Evolutionary conservation across 1,140 invertebrate species (phyloP).

Genomic region (Drosophila saltans): DNA sequence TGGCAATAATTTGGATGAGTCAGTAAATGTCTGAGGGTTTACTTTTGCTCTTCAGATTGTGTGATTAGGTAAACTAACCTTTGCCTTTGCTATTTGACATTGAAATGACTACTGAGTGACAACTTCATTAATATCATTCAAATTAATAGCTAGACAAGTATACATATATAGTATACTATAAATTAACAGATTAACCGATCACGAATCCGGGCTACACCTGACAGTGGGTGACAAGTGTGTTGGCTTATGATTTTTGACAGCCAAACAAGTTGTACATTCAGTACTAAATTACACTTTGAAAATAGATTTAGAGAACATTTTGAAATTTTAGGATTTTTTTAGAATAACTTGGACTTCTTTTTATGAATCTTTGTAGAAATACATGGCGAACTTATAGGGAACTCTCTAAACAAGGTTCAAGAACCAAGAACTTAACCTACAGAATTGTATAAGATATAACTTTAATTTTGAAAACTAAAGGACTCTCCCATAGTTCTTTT

Average conservation of each 20-base stretch:
- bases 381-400: no score
- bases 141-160: constrained; percentile 39
- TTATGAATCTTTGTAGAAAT: no score
- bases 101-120: constrained; percentile 59
- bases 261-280: constrained; percentile 48
- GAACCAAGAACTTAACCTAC: no score
- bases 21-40: constrained; percentile 40
- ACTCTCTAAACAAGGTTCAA: no score
- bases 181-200: constrained; percentile 48
- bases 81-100: constrained; percentile 65
- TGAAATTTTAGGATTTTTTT: not conserved
- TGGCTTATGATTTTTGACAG: constrained; percentile 78
- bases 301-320: constrained; percentile 14
- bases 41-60: constrained; percentile 4
- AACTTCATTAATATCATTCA: constrained; percentile 74
- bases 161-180: constrained; percentile 18
- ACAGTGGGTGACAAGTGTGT: constrained; percentile 77
- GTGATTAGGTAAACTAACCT: constrained; percentile 32
- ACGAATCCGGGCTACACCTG: constrained; percentile 34
- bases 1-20: constrained; percentile 56
- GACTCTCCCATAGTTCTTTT: no score
- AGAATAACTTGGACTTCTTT: no score
- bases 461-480: no score
- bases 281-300: constrained; percentile 25
- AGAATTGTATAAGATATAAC: no score